Evolutionary conservation across 2,113 vertebrate species (phyloP), one percentile per base, ranked within the genome.

Genomic region (Zosterops japonicus): DNA sequence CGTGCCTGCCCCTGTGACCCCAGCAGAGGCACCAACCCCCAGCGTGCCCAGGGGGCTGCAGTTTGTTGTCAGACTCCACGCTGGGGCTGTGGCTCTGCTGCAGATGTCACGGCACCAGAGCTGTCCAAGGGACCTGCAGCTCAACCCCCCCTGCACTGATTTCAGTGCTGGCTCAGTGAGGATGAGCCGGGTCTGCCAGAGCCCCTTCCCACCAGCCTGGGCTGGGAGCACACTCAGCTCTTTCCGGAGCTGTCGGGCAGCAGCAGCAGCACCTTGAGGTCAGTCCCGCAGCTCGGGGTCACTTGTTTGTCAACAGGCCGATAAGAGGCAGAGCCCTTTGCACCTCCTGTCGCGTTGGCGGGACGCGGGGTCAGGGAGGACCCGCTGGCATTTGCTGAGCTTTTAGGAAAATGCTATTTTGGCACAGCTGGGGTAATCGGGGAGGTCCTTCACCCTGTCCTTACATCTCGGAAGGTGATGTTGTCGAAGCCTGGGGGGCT

Each of bases 381-480:
- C 46, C 57, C 8, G 14, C 42, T 1, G 6, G 63, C 55, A 70
- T 65, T 57, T 71, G 93, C 91, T 93, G 93, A 95, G 72, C 93
- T 85, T 72, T 88, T 41, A 69, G 77, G 64, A 95, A 89, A 85
- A 35, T 0, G 21, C 33, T 87, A 52, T 55, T 87, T 59, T 63
- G 67, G 49, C 1, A 4, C 2, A 2, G 47, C 2, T 77, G 35
- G 81, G 46, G 33, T 27, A 36, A 84, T 50, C 1, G 5, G 63
- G 44, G 21, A 21, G 64, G 42, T 63, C 63, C 63, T 94, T 87
- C 56, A 27, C n/a, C 21, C 70, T 3, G 5, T 5, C 53, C 96
- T 95, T 97, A 98, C 98, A 12, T 94, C 94, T 18, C 86, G 94
- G 83, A 98, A 98, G 9, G 97, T 89, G 28, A 98, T 70, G 74